phyloP scores from a whole-genome alignment of 1,140 invertebrate species.

The Tribolium castaneum region DNA sequence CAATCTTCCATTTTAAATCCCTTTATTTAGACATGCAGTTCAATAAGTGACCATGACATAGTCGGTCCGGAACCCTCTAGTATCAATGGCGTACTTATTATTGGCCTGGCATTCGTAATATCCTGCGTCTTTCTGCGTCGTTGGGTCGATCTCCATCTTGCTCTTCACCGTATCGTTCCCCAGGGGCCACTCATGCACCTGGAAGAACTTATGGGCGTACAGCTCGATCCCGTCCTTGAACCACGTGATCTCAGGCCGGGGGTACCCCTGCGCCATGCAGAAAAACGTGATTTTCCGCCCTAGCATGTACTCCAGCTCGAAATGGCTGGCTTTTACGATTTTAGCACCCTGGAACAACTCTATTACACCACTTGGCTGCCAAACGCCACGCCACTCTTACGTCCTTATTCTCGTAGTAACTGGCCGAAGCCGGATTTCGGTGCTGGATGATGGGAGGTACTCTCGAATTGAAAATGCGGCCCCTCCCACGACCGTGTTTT shows the following conservation, averaged over 20 bases:
- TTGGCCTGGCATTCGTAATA: slow-evolving; percentile 82
- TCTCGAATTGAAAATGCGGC: slow-evolving; percentile 66
- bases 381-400: slow-evolving; percentile 64
- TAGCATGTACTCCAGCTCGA: slow-evolving; percentile 91
- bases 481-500: slow-evolving; percentile 57
- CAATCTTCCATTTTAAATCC: background rate
- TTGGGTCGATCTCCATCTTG: slow-evolving; percentile 95
- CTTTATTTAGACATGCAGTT: slow-evolving; percentile 47
- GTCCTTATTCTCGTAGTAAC: slow-evolving; percentile 80
- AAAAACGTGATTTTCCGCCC: slow-evolving; percentile 94
- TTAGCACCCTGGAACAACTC: slow-evolving; percentile 81
- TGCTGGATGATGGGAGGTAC: slow-evolving; percentile 74
- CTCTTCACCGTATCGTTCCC: slow-evolving; percentile 88
- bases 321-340: slow-evolving; percentile 89
- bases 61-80: slow-evolving; percentile 76
- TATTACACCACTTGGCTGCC: background rate
- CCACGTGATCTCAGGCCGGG: slow-evolving; percentile 90
- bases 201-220: slow-evolving; percentile 87
- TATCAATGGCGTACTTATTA: slow-evolving; percentile 81
- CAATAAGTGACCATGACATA: slow-evolving; percentile 76
- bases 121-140: slow-evolving; percentile 88
- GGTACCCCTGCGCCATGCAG: slow-evolving; percentile 84
- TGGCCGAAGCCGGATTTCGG: slow-evolving; percentile 72
- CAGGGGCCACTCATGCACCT: slow-evolving; percentile 89
- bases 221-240: slow-evolving; percentile 93